Conservation (phyloP, 2,888 invertebrate species). For the Meteorus cinctellus region DNA sequence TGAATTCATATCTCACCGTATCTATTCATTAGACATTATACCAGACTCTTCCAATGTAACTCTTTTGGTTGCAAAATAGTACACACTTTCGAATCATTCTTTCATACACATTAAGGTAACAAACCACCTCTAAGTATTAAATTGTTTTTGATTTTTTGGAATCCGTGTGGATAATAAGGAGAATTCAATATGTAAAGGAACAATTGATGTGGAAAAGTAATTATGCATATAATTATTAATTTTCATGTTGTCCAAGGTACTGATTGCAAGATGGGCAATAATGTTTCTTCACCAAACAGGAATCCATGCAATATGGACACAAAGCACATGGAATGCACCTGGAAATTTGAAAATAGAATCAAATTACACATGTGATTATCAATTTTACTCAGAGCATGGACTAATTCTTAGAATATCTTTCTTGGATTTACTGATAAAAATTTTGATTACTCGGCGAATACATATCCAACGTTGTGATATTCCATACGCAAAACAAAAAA, state of each 20-base stretch:
- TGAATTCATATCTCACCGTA: not conserved
- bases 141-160: not conserved
- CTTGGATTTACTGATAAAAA: too few species aligned
- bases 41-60: not conserved
- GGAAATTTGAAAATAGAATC: conserved; percentile 46
- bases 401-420: conserved; percentile 7
- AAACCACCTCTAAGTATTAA: not conserved
- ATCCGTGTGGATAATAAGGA: not conserved
- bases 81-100: not conserved
- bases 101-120: not conserved
- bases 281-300: conserved; percentile 72
- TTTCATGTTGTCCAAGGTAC: conserved; percentile 70
- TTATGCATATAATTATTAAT: conserved; percentile 48
- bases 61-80: not conserved
- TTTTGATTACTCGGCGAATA: not conserved
- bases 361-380: not conserved
- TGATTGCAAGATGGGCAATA: conserved; percentile 74
- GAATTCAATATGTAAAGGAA: not conserved
- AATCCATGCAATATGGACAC: conserved; percentile 74
- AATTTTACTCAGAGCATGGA: not conserved
- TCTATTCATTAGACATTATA: not conserved
- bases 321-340: conserved; percentile 74
- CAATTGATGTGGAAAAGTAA: not conserved
- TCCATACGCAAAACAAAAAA: conserved; percentile 17
- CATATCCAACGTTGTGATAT: not conserved